These are phyloP conservation scores for Limnephilus auricula DNA, from an alignment of 2,888 invertebrate species.

Conservation along the genomic window DNA sequence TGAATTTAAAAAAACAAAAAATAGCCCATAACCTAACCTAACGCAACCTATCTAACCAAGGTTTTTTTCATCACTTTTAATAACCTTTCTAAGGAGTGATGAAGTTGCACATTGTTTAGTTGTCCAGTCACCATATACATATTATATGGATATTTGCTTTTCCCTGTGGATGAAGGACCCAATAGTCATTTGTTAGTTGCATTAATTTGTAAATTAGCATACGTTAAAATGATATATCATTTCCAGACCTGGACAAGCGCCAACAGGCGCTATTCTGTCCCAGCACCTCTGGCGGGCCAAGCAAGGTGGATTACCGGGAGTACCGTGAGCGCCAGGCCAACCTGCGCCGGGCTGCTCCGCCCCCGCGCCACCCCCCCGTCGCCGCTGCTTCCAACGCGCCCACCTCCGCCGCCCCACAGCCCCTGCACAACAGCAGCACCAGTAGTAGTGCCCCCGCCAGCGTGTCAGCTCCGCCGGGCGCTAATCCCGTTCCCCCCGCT, in stretches of 20 bases:
- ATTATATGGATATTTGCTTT: too few species aligned
- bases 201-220: neutral
- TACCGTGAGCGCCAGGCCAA: constrained; percentile 82
- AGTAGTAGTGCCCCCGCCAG: constrained; percentile 67
- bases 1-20: too few species aligned
- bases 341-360: constrained; percentile 71
- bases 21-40: too few species aligned
- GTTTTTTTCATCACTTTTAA: too few species aligned
- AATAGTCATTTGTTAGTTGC: neutral
- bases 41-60: too few species aligned
- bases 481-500: neutral
- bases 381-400: constrained; percentile 70
- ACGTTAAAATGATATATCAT: neutral
- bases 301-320: constrained; percentile 79
- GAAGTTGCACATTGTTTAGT: too few species aligned
- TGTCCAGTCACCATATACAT: too few species aligned
- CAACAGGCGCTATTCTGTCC: constrained; percentile 68
- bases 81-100: too few species aligned
- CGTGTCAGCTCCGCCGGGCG: too few species aligned
- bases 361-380: constrained; percentile 3
- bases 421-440: constrained; percentile 70
- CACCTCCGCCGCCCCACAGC: constrained; percentile 65
- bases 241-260: constrained; percentile 62
- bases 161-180: too few species aligned
- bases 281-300: constrained; percentile 71